A percentile compares a stretch with the other conserved stretches of the same genome.
Conservation (phyloP, 2,888 invertebrate species). For the Cantharis flavilabris region DNA sequence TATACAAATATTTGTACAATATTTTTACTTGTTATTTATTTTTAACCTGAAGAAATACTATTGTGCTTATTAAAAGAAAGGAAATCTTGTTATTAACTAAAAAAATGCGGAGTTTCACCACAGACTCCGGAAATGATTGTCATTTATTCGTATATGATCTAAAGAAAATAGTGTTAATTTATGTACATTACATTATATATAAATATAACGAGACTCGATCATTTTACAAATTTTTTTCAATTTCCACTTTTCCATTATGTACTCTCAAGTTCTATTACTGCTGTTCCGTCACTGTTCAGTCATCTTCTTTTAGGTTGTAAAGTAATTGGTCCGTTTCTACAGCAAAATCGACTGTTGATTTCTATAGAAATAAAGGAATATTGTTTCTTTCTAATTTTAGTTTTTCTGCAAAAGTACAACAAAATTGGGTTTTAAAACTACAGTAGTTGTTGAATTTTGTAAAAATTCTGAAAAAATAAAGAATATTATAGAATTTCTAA, state of each 20-base stretch:
- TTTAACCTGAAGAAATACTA: slow-evolving; percentile 48
- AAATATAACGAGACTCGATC: slow-evolving; percentile 52
- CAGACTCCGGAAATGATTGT: slow-evolving; percentile 54
- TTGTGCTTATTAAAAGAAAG: slow-evolving; percentile 42
- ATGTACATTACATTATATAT: slow-evolving; percentile 56
- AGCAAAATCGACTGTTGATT: too few relatives aligned
- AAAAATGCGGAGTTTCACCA: slow-evolving; percentile 43
- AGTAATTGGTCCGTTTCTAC: too few relatives aligned
- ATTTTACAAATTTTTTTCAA: slow-evolving; percentile 13
- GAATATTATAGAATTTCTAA: too few relatives aligned
- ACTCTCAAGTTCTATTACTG: too few relatives aligned
- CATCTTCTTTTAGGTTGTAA: too few relatives aligned
- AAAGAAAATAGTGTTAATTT: slow-evolving; percentile 54
- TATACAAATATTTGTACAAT: slow-evolving; percentile 53
- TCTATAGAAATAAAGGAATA: too few relatives aligned
- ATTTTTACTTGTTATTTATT: slow-evolving; percentile 55
- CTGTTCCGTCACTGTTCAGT: too few relatives aligned
- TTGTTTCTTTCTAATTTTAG: too few relatives aligned
- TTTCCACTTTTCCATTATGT: background rate
- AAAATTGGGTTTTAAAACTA: too few relatives aligned
- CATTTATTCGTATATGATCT: slow-evolving; percentile 55
- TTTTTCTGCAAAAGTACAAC: too few relatives aligned
- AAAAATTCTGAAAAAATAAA: too few relatives aligned
- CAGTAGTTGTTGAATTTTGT: too few relatives aligned
- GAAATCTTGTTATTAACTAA: slow-evolving; percentile 43